Evolutionary conservation across 2,113 vertebrate species (phyloP), one percentile per base, ranked within the genome.

Genomic region (Lophotis ruficrista): DNA sequence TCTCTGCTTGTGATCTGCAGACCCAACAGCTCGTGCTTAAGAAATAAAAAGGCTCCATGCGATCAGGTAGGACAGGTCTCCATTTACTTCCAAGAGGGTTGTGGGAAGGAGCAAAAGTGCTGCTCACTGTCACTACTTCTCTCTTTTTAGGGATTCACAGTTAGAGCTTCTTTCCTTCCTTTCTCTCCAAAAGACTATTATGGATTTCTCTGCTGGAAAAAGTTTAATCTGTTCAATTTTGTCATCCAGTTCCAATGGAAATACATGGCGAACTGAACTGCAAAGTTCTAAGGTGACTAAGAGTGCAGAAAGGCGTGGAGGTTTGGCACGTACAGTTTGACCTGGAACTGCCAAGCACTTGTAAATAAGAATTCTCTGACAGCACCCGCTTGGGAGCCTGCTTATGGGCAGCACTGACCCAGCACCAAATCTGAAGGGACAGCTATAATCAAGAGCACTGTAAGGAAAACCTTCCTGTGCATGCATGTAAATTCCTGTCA

Each of bases 281-380:
- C 37, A 20, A 88, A 88, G 24, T 73, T 62, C 56, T 60, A 48
- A 81, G 35, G 72, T 65, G 65, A 79, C 35, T 62, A 50, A 48
- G 53, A 68, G 23, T 47, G 24, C 72, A 89, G 78, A 82, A 91
- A 78, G 27, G n/a, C 21, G 47, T n/a, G 31, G 78, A 93, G 54
- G n/a, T 91, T 93, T 95, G 81, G 69, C 91, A 84, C 0, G 73
- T 56, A 89, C 94, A 94, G 33, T 45, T 85, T 96, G 93, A 87
- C 94, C 87, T 31, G 7, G 70, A 96, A 83, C 70, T 58, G 54
- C 73, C 58, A 90, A 90, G 31, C 14, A 47, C 35, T 54, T 78
- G 1, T 60, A 72, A 78, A 45, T n/a, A 72, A 84, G 35, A 91
- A 65, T 80, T 85, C 28, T 82, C 73, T 80, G 35, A 57, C 43